Evolutionary conservation across 2,888 invertebrate species (phyloP).

Genomic region (Lagria hirta): DNA sequence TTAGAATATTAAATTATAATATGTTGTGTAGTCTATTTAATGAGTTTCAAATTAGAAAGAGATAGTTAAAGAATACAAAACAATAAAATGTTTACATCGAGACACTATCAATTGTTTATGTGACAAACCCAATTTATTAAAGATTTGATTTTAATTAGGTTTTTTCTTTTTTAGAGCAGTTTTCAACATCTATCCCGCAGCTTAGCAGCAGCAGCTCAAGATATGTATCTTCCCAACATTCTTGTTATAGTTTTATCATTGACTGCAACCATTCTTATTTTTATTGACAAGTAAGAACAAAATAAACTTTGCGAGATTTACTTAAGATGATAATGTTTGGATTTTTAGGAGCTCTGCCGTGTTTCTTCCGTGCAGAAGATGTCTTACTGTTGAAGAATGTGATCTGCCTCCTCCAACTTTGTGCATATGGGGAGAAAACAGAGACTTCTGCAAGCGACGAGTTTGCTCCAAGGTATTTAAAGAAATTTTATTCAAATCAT

Average conservation of each 20-base stretch:
- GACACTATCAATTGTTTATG: neutral
- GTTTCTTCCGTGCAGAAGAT: constrained; percentile 31
- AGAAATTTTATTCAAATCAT: too few species aligned
- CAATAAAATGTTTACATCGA: too few species aligned
- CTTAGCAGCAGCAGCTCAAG: constrained; percentile 24
- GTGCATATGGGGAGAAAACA: constrained; percentile 49
- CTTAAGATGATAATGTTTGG: constrained; percentile 8
- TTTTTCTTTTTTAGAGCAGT: constrained; percentile 31
- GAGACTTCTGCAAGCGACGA: constrained; percentile 46
- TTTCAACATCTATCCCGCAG: constrained; percentile 27
- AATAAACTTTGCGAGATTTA: too few species aligned
- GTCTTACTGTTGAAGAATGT: constrained; percentile 42
- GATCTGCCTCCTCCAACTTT: constrained; percentile 41
- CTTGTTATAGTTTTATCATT: constrained; percentile 29
- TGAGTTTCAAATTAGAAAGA: too few species aligned
- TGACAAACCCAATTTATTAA: neutral
- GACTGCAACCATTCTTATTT: constrained; percentile 27
- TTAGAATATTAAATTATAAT: too few species aligned
- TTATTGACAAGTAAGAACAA: constrained; percentile 32
- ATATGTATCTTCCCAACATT: constrained; percentile 29
- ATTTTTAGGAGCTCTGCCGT: constrained; percentile 10
- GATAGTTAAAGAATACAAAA: too few species aligned
- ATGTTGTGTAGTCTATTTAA: too few species aligned
- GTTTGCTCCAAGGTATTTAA: constrained; percentile 52
- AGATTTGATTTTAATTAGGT: constrained; percentile 1